Evolutionary conservation across 1,140 invertebrate genomes (phyloP).

Genomic region (Megathymus violae): DNA sequence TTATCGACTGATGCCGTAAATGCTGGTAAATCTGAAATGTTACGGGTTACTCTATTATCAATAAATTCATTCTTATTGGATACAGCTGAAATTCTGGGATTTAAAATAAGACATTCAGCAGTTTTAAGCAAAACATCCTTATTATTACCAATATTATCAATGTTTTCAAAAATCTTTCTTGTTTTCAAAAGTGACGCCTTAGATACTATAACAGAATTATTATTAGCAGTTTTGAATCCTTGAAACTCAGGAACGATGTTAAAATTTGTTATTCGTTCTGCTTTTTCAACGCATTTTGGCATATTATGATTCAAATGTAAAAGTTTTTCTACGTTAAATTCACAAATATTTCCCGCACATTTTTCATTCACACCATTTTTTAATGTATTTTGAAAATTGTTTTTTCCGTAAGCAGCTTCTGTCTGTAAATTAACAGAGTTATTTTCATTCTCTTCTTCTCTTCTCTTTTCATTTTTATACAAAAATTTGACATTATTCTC

Average conservation of each 20-base stretch:
- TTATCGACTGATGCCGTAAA: constrained; percentile 51
- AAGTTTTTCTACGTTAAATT: background rate
- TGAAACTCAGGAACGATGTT: constrained; percentile 9
- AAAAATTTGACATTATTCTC: background rate
- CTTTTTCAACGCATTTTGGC: constrained; percentile 1
- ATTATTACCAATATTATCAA: constrained; percentile 23
- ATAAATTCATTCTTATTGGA: background rate
- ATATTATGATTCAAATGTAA: background rate
- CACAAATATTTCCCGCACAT: too few species aligned
- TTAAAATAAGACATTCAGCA: background rate
- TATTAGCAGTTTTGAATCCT: constrained; percentile 50
- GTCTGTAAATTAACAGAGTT: too few species aligned
- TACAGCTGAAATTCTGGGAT: background rate
- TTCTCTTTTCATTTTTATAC: background rate
- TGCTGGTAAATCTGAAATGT: constrained; percentile 16
- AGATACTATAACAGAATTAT: constrained; percentile 55
- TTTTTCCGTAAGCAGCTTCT: constrained; percentile 46
- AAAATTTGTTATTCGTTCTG: background rate
- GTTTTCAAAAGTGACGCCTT: constrained; percentile 51
- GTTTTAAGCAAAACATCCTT: background rate
- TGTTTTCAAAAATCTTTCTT: constrained; percentile 49
- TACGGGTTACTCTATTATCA: too few species aligned
- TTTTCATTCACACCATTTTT: background rate
- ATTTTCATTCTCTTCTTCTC: too few species aligned
- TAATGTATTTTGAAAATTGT: background rate